Evolutionary conservation across 1,140 invertebrate genomes (phyloP).

Genomic region (Pentalonia nigronervosa): DNA sequence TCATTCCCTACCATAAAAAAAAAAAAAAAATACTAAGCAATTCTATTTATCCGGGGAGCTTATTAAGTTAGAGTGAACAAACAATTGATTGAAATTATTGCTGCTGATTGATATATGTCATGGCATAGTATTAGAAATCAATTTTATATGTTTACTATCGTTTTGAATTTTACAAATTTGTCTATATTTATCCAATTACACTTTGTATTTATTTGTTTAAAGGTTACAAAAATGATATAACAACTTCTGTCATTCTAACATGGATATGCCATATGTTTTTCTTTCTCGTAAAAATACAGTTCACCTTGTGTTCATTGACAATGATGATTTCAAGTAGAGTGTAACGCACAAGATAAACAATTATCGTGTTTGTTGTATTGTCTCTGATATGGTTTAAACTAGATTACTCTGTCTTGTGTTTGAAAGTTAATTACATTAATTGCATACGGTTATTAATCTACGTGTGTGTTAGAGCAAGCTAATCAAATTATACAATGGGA

Average conservation of each 20-base stretch:
- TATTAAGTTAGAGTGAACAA: background rate
- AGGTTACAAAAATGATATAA: no score
- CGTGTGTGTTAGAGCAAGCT: constrained; percentile 20
- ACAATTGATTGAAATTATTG: background rate
- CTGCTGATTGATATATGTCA: background rate
- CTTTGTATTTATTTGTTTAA: no score
- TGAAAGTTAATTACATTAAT: constrained; percentile 48
- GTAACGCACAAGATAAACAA: constrained; percentile 22
- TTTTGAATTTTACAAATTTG: background rate
- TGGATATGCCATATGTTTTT: background rate
- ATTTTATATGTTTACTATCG: background rate
- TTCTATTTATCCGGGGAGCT: background rate
- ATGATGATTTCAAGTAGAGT: background rate
- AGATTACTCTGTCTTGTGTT: background rate
- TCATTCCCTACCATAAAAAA: background rate
- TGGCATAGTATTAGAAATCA: background rate
- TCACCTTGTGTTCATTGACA: background rate
- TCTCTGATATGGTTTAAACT: constrained; percentile 9
- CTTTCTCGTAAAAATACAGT: background rate
- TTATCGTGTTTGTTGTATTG: constrained; percentile 1
- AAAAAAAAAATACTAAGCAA: background rate
- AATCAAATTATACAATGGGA: constrained; percentile 35
- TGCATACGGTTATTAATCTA: constrained; percentile 36
- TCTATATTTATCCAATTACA: no score
- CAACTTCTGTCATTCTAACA: no score